Evolutionary conservation across 2,797 vertebrate species (phyloP), one percentile per base, ranked within the genome.

Genomic region (Brachyrhaphis roseni): DNA sequence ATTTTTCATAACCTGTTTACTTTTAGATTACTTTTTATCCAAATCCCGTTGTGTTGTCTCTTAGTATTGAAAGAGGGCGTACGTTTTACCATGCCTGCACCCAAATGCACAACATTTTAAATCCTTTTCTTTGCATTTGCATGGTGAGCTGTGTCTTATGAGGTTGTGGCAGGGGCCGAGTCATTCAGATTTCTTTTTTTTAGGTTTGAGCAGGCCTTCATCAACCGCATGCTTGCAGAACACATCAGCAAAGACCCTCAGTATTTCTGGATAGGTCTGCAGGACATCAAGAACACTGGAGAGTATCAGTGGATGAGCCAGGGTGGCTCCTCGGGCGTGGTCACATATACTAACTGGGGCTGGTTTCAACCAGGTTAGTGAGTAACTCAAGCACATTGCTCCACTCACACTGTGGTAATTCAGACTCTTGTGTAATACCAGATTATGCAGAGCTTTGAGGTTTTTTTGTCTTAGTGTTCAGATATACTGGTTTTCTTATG

Each of bases 201-300:
- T 94, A 99, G 98, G 89, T 99, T 98, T 92, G 98, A 99, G 79
- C 98, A 99, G 94, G 96, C 97, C 82, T 99, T 96, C 80, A 94
- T 99, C 90, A 99, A 95, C 90, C 95, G 92, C 78, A 93, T 99
- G 18, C 96, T 99, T 51, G 93, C 90, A 84, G 95, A 96, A 57
- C 90, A 97, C 15, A 93, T 93, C 8, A 88, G 88, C 87, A 90
- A 81, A 51, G 84, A 95, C 47, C 86, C 88, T 31, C 95, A 94
- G 72, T 96, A 96, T 89, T 98, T 98, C 88, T 99, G 98, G 98
- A 97, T 95, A 0, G 97, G 97, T 57, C 94, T 99, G 87, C 96
- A 96, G 92, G 97, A 98, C 89, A 80, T 88, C 51, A 94, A 95
- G 47, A 92, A 91, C 73, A 94, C 84, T 0, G 96, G 97, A 87